Evolutionary conservation across 2,797 vertebrate species (phyloP).

Genomic region (Sebastes reedi): DNA sequence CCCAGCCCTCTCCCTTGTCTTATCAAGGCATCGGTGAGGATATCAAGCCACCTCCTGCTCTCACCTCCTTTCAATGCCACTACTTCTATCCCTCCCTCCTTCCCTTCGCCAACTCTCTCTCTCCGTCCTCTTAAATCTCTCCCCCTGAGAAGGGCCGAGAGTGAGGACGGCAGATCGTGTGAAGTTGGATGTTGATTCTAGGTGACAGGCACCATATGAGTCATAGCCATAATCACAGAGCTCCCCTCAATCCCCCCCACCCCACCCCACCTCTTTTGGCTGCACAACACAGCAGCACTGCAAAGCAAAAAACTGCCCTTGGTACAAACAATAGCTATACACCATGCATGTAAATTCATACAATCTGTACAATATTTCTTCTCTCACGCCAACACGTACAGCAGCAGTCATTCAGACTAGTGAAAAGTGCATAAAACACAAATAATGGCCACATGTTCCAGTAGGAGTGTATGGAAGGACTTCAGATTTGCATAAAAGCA

Average conservation of each 20-base stretch:
- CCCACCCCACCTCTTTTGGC: conserved; percentile 10
- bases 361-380: not conserved
- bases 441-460: not conserved
- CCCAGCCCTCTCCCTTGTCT: conserved; percentile 1
- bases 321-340: conserved; percentile 20
- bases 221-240: conserved; percentile 76
- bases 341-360: conserved; percentile 1
- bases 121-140: conserved; percentile 14
- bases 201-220: conserved; percentile 78
- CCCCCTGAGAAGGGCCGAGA: conserved; percentile 28
- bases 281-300: conserved; percentile 35
- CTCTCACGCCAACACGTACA: not conserved
- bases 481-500: not conserved
- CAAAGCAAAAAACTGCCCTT: conserved; percentile 41
- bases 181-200: conserved; percentile 77
- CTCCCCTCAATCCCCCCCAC: conserved; percentile 28
- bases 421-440: not conserved
- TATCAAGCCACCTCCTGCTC: conserved; percentile 23
- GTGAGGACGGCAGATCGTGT: conserved; percentile 58
- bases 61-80: not conserved
- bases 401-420: not conserved
- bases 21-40: conserved; percentile 23
- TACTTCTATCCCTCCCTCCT: not conserved
- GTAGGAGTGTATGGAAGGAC: not conserved
- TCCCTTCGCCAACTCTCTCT: not conserved